Conservation (phyloP, 1,140 invertebrate species). For the Brachionus paranguensis region DNA sequence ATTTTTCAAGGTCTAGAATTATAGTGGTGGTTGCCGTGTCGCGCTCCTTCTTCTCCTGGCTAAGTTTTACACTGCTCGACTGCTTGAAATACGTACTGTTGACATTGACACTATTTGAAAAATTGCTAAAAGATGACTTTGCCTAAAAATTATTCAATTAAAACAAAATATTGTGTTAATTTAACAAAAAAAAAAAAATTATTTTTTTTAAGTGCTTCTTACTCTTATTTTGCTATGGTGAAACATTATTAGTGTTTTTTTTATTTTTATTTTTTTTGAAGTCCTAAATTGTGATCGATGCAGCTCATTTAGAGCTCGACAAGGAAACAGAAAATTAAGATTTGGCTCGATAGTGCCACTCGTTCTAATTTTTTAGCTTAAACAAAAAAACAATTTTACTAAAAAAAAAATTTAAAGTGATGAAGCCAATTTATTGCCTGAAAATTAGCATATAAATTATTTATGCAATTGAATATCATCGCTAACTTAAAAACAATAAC, state of each 20-base stretch:
- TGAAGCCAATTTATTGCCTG: background rate
- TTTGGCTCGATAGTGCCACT: background rate
- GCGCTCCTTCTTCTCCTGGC: background rate
- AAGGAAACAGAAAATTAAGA: background rate
- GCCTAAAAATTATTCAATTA: background rate
- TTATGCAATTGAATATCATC: background rate
- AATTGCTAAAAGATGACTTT: background rate
- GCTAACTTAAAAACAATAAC: background rate
- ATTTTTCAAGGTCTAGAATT: constrained; percentile 19
- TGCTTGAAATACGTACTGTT: background rate
- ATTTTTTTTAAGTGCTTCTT: background rate
- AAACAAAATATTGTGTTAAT: background rate
- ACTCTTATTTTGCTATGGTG: background rate
- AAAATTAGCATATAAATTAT: background rate
- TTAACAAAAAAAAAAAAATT: background rate
- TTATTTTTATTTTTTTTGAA: background rate
- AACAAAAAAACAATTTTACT: background rate
- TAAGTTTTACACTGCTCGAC: background rate
- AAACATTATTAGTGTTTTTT: background rate
- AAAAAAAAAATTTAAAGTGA: background rate
- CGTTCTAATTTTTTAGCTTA: background rate
- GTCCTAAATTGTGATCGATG: background rate
- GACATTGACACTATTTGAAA: background rate
- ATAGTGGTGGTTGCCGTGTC: constrained; percentile 19
- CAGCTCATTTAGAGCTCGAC: background rate